These are phyloP conservation scores for Oriolus oriolus DNA, from an alignment of 2,113 vertebrate species.

Conservation along the genomic window DNA sequence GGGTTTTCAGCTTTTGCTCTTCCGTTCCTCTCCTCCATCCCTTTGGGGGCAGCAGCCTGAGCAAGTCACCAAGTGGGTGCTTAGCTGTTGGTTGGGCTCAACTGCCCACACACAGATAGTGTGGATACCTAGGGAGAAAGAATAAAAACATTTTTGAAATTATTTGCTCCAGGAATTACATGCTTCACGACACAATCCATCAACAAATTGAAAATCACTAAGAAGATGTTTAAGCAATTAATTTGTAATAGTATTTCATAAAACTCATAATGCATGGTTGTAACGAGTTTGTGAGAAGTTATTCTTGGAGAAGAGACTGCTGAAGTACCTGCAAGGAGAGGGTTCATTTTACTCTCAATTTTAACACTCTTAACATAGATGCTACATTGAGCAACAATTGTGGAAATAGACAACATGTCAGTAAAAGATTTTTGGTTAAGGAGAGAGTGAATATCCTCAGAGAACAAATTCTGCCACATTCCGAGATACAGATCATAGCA, in stretches of 20 bases:
- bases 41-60: accelerated
- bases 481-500: neutral
- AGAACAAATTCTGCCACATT: neutral
- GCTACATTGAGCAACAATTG: neutral
- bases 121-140: neutral
- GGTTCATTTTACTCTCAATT: neutral
- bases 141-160: neutral
- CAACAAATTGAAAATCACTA: constrained; percentile 12
- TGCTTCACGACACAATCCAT: neutral
- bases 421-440: neutral
- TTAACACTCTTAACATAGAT: neutral
- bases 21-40: neutral
- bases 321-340: neutral
- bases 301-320: neutral
- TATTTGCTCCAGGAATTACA: neutral
- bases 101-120: neutral
- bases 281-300: neutral
- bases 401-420: neutral
- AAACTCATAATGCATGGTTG: neutral
- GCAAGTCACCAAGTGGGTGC: accelerated
- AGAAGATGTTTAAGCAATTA: neutral
- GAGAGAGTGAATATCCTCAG: neutral
- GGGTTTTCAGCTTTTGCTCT: neutral
- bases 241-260: neutral
- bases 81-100: neutral